phyloP scores from a whole-genome alignment of 2,888 invertebrate genomes.

The Eilema caniola region DNA sequence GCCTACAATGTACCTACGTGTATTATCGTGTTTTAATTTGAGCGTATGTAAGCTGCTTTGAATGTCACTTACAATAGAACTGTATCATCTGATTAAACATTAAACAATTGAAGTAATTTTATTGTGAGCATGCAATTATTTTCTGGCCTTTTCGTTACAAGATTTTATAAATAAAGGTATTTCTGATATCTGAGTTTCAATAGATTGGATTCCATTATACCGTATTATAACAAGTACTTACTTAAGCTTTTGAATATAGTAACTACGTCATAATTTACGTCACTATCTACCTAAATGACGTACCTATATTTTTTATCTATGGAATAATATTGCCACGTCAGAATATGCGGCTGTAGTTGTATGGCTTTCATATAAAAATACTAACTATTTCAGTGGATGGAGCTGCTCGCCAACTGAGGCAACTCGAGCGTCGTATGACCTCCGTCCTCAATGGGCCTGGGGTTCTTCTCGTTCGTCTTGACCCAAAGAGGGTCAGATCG shows the following conservation, averaged over 20 bases:
- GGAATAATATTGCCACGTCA: not conserved
- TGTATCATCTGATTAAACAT: slow-evolving; percentile 76
- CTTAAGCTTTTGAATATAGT: not conserved
- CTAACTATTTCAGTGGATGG: no score
- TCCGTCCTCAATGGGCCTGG: no score
- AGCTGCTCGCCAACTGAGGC: no score
- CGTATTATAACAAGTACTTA: not conserved
- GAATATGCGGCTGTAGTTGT: not conserved
- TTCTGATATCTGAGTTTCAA: slow-evolving; percentile 28
- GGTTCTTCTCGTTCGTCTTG: no score
- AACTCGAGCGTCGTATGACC: no score
- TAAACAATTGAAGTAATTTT: slow-evolving; percentile 71
- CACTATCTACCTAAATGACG: not conserved
- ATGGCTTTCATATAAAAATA: not conserved
- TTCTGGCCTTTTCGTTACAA: slow-evolving; percentile 54
- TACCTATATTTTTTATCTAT: not conserved
- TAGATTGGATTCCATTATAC: slow-evolving; percentile 1
- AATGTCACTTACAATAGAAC: slow-evolving; percentile 55
- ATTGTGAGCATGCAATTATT: slow-evolving; percentile 56
- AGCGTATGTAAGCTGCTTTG: slow-evolving; percentile 63
- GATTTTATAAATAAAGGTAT: slow-evolving; percentile 34
- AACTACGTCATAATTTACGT: not conserved
- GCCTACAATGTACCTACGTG: slow-evolving; percentile 52
- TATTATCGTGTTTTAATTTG: slow-evolving; percentile 64
- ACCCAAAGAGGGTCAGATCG: no score